A percentile compares a stretch with the other conserved stretches of the same genome.
phyloP scores from a whole-genome alignment of 1,140 invertebrate species.

The Adoxophyes honmai region DNA sequence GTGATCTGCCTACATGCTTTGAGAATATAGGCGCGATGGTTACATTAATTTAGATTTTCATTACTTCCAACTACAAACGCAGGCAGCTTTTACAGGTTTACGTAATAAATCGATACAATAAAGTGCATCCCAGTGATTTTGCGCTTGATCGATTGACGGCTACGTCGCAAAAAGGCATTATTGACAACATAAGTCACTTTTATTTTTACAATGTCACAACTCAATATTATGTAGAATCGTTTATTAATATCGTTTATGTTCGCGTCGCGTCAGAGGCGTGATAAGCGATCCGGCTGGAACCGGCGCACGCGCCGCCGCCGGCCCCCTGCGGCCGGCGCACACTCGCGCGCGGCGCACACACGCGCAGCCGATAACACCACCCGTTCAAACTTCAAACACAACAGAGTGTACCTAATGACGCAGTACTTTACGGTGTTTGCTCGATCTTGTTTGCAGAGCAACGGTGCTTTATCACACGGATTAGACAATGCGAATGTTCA shows the following conservation, averaged over 20 bases:
- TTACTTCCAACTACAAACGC: no score
- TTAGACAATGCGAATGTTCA: not conserved
- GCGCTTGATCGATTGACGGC: no score
- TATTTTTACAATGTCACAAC: constrained; percentile 1
- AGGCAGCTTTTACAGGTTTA: no score
- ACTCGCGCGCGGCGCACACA: constrained; percentile 23
- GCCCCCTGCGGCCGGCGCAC: constrained; percentile 56
- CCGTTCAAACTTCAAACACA: constrained; percentile 33
- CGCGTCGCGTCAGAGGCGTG: constrained; percentile 36
- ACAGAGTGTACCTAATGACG: constrained; percentile 44
- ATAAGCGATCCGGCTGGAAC: constrained; percentile 60
- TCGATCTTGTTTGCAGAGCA: constrained; percentile 8
- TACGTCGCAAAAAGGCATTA: no score
- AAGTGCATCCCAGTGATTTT: no score
- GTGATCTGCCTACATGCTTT: no score
- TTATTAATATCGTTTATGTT: constrained; percentile 29
- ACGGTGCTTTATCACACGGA: constrained; percentile 12
- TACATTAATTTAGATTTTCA: no score
- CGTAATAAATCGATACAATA: no score
- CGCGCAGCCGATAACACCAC: constrained; percentile 49
- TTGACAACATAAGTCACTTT: not conserved
- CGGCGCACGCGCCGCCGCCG: constrained; percentile 39
- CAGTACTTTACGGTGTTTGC: constrained; percentile 39
- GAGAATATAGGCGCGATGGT: no score
- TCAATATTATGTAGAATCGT: constrained; percentile 26